A percentile compares a stretch with the other conserved stretches of the same genome.
phyloP scores from a whole-genome alignment of 2,888 invertebrate genomes.

The Caradrina clavipalpis region DNA sequence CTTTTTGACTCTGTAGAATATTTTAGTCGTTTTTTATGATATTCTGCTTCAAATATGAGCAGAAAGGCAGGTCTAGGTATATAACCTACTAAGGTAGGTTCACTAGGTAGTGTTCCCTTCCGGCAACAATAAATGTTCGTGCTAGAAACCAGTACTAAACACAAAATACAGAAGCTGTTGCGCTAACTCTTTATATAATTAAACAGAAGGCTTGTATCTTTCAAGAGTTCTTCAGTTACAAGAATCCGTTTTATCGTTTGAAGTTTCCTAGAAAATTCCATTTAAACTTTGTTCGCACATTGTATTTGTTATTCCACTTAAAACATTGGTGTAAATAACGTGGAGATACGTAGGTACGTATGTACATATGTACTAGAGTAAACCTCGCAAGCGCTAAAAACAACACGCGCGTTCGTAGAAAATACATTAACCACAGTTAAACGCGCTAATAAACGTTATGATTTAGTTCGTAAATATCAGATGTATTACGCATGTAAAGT shows the following conservation, averaged over 20 bases:
- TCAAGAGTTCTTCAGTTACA: slow-evolving; percentile 59
- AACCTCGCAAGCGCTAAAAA: slow-evolving; percentile 66
- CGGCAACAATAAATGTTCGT: not conserved
- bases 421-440: slow-evolving; percentile 59
- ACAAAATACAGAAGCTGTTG: slow-evolving; percentile 24
- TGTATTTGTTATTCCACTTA: slow-evolving; percentile 70
- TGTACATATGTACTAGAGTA: slow-evolving; percentile 64
- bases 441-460: slow-evolving; percentile 54
- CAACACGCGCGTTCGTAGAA: slow-evolving; percentile 65
- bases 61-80: not conserved
- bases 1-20: not conserved
- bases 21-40: not conserved
- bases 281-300: slow-evolving; percentile 62
- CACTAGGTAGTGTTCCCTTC: not conserved
- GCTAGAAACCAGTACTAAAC: slow-evolving; percentile 22
- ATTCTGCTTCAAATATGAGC: not conserved
- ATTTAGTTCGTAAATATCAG: slow-evolving; percentile 43
- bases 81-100: not conserved
- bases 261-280: slow-evolving; percentile 65
- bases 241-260: slow-evolving; percentile 61
- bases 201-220: slow-evolving; percentile 55
- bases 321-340: slow-evolving; percentile 74
- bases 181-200: slow-evolving; percentile 48
- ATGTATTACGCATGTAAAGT: not conserved
- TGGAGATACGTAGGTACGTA: slow-evolving; percentile 45